Evolutionary conservation across 2,113 vertebrate genomes (phyloP).

Genomic region (Mirza zaza): DNA sequence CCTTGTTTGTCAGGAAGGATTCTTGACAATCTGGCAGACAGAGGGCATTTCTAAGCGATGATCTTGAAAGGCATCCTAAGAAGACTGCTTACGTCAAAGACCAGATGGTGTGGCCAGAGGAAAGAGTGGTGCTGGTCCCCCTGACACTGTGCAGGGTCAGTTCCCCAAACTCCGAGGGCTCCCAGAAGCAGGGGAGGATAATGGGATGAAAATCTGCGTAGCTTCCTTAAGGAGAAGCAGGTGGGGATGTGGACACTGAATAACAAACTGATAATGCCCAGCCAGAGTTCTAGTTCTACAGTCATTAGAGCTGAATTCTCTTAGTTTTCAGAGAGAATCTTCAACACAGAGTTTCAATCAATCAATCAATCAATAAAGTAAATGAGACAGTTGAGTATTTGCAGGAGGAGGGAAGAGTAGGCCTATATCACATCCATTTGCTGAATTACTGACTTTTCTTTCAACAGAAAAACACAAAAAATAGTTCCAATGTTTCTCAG

Average conservation of each 20-base stretch:
- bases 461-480: no score
- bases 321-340: not conserved
- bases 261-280: no score
- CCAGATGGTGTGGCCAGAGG: not conserved
- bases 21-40: not conserved
- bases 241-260: not conserved
- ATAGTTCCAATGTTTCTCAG: not conserved
- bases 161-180: not conserved
- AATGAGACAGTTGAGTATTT: no score
- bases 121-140: not conserved
- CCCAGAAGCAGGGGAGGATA: not conserved
- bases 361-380: no score
- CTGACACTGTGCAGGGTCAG: not conserved
- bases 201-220: not conserved
- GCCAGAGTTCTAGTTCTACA: not conserved
- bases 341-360: not conserved
- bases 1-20: not conserved
- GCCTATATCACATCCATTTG: no score
- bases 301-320: not conserved
- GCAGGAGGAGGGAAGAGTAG: no score
- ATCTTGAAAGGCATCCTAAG: not conserved
- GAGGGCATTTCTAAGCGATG: not conserved
- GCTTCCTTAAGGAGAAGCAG: not conserved
- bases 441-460: no score
- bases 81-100: not conserved